phyloP scores from a whole-genome alignment of 2,113 vertebrate species.

The Cephalopterus ornatus region DNA sequence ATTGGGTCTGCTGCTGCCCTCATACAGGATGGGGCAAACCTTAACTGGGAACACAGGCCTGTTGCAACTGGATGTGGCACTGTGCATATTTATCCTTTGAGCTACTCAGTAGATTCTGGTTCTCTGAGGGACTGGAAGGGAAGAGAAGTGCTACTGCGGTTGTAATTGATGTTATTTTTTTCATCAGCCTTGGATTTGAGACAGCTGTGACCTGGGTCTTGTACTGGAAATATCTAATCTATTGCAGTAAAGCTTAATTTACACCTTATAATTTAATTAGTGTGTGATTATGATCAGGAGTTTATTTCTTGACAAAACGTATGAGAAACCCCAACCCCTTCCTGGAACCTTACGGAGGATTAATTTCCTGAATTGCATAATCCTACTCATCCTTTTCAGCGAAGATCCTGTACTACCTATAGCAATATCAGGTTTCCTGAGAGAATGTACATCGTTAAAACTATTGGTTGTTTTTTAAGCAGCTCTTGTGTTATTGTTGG shows the following conservation, averaged over 20 bases:
- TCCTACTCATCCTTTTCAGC: neutral
- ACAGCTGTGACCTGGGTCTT: neutral
- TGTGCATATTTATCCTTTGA: neutral
- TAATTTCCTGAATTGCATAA: neutral
- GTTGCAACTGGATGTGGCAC: neutral
- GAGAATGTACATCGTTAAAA: neutral
- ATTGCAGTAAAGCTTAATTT: neutral
- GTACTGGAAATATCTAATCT: neutral
- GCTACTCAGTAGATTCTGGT: neutral
- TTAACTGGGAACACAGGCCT: neutral
- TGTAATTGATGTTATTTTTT: neutral
- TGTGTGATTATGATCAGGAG: neutral
- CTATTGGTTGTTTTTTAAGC: neutral
- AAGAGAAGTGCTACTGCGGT: neutral
- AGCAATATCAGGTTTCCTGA: neutral
- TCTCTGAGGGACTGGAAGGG: neutral
- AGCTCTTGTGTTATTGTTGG: neutral
- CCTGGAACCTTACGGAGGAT: neutral
- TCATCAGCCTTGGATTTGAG: neutral
- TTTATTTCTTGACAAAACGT: neutral
- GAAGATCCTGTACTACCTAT: neutral
- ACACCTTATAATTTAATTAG: neutral
- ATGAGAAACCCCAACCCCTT: neutral
- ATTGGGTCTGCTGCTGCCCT: neutral
- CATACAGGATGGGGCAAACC: neutral